Conservation (phyloP, 2,888 invertebrate species). For the Caenorhabditis panamensis region DNA sequence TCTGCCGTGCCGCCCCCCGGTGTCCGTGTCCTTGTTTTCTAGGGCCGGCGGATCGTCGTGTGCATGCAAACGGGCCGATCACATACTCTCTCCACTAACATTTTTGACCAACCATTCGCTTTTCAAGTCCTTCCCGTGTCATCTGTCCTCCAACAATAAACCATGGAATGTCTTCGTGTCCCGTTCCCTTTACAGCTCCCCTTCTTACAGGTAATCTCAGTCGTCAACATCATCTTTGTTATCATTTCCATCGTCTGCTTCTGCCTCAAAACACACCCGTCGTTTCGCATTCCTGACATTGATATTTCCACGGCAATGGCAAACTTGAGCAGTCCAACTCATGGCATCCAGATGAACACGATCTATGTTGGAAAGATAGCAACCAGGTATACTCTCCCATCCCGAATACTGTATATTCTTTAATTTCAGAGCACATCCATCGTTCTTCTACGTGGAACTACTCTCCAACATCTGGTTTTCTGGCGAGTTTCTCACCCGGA, state of each 20-base stretch:
- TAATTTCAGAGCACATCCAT: slow-evolving; percentile 83
- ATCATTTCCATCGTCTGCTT: slow-evolving; percentile 94
- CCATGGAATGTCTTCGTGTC: neutral
- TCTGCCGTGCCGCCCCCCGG: neutral
- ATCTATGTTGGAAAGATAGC: slow-evolving; percentile 68
- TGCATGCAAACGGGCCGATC: slow-evolving; percentile 24
- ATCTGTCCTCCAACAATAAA: slow-evolving; percentile 16
- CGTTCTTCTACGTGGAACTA: slow-evolving; percentile 93
- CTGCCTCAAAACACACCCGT: slow-evolving; percentile 95
- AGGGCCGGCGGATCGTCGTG: slow-evolving; percentile 20
- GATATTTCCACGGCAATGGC: slow-evolving; percentile 47
- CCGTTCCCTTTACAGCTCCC: neutral
- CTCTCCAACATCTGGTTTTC: slow-evolving; percentile 96
- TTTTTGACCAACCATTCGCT: slow-evolving; percentile 17
- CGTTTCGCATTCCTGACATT: slow-evolving; percentile 90
- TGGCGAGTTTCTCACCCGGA: slow-evolving; percentile 90
- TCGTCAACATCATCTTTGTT: slow-evolving; percentile 94
- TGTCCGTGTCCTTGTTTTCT: slow-evolving; percentile 42
- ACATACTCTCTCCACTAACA: slow-evolving; percentile 14
- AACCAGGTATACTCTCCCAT: slow-evolving; percentile 65
- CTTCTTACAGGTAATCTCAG: slow-evolving; percentile 89
- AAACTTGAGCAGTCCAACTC: slow-evolving; percentile 1
- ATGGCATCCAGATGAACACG: slow-evolving; percentile 44
- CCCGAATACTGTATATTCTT: neutral
- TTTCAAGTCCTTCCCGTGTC: slow-evolving; percentile 4